Conservation (phyloP, 2,888 invertebrate genomes). For the Cephus spinipes region DNA sequence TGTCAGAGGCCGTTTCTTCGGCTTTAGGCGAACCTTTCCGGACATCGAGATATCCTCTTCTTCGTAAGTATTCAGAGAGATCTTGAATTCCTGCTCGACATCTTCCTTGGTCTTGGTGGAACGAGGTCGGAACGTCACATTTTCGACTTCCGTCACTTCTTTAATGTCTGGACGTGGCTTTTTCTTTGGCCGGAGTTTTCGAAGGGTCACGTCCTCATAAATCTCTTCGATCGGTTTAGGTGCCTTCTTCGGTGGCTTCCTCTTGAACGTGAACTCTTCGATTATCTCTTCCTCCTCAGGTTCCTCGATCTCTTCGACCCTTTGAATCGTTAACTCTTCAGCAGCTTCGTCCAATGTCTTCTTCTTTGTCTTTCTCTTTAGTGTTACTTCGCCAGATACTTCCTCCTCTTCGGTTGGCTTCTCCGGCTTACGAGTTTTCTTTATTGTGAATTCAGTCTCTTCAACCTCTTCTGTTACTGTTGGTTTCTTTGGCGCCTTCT, state of each 20-base stretch:
- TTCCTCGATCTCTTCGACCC: slow-evolving; percentile 34
- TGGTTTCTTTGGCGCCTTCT: slow-evolving; percentile 38
- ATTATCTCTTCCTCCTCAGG: slow-evolving; percentile 52
- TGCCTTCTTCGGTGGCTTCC: slow-evolving; percentile 66
- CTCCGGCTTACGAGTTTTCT: slow-evolving; percentile 47
- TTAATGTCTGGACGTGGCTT: slow-evolving; percentile 76
- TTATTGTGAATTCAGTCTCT: slow-evolving; percentile 49
- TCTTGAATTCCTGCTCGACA: slow-evolving; percentile 91
- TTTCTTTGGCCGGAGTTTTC: slow-evolving; percentile 77
- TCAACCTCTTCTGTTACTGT: slow-evolving; percentile 36
- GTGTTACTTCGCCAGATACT: slow-evolving; percentile 66
- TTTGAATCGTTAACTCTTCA: slow-evolving; percentile 51
- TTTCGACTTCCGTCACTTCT: slow-evolving; percentile 81
- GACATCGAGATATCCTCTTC: slow-evolving; percentile 91
- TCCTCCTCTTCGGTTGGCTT: slow-evolving; percentile 47
- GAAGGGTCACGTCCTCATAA: slow-evolving; percentile 78
- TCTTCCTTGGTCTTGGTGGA: slow-evolving; percentile 84
- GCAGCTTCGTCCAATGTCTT: slow-evolving; percentile 49
- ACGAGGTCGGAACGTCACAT: slow-evolving; percentile 83
- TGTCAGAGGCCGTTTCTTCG: slow-evolving; percentile 77
- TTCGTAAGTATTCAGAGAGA: slow-evolving; percentile 85
- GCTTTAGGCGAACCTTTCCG: slow-evolving; percentile 82
- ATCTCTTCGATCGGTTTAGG: slow-evolving; percentile 71
- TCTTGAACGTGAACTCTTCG: slow-evolving; percentile 70
- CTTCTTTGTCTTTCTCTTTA: slow-evolving; percentile 59